These are phyloP conservation scores for Crossaster papposus DNA, from an alignment of 53 echinoderm and acorn worm genomes.

Conservation along the genomic window DNA sequence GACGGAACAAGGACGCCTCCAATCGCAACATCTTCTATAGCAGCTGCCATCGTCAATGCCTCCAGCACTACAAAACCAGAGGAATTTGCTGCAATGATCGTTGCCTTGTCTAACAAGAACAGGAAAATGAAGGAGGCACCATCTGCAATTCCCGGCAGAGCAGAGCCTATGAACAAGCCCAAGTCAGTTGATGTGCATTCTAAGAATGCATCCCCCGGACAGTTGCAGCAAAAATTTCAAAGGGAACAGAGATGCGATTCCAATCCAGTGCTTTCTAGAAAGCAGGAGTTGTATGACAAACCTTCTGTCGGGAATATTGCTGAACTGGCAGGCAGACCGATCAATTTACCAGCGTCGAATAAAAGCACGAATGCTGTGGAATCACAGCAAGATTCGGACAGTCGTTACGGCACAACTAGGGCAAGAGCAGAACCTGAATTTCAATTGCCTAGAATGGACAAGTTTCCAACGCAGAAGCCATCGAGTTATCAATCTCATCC, in stretches of 20 bases:
- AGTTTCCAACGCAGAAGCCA: neutral
- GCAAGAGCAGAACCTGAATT: slow-evolving; percentile 26
- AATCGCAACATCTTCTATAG: slow-evolving; percentile 73
- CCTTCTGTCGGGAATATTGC: neutral
- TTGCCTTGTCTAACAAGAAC: slow-evolving; percentile 74
- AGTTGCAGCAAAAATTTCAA: neutral
- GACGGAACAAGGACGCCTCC: slow-evolving; percentile 78
- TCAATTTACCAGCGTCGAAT: neutral
- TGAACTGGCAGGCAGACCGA: neutral
- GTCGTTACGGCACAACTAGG: neutral
- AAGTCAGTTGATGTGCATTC: slow-evolving; percentile 32
- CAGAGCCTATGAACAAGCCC: neutral
- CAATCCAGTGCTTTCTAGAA: neutral
- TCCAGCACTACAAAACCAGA: slow-evolving; percentile 78
- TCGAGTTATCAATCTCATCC: neutral
- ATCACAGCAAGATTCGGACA: neutral
- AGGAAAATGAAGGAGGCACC: slow-evolving; percentile 3
- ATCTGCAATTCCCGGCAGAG: neutral
- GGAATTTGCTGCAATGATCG: slow-evolving; percentile 84
- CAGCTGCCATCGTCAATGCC: slow-evolving; percentile 76
- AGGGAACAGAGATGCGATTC: slow-evolving; percentile 2
- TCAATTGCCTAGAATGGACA: neutral
- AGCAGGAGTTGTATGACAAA: neutral
- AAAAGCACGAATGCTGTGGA: neutral
- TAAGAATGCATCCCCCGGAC: too few relatives aligned